Base-by-base conservation (phyloP, 1,140 invertebrate genomes). In the Manduca sexta region DNA sequence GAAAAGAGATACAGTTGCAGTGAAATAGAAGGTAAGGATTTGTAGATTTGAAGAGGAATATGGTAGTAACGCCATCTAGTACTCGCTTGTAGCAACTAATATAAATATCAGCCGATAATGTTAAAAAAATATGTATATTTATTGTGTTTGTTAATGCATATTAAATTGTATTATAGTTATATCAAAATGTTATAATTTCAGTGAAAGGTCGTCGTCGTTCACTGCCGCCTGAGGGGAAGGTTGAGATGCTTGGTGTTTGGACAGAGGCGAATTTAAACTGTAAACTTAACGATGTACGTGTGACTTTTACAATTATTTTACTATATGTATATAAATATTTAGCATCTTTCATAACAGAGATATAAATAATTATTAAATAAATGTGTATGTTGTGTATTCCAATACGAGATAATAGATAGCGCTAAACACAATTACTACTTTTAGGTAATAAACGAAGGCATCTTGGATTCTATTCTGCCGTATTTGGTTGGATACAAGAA, bases 401-500 rank as follows among this genome's bases (percentile, higher is more conserved):
- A 26, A 8, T 26, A 5, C 21, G 8, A 5, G 69, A 57, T 35
- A 47, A 43, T 29, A 64, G 61, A 69, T 68, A 58, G 51, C 56
- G 57, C 35, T 49, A 33, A 46, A 29, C 21, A 30, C 12, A 31
- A 8, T 41, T 49, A 16, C 46, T 65, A 89, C 18, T 88, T 88
- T 48, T 86, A 92, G 84, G 89, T 93, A 4, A 87, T 94, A 44
- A 91, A 92, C 39, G 93, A 94, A 83, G 93, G 93, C 15, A 88
- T 94, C 47, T 74, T 94, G 14, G 93, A 94, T 74, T 94, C 93
- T 0, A 90, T 94, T 47, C 68, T 94, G 7, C 91, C 93, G 0
- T 93, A 92, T 52, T 87, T 93, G 60, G 80, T 91, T 6, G 84
- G 83, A 10, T 82, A 85, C 30, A 79, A 76, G 43, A 86, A 86